phyloP scores from a whole-genome alignment of 92 coral and sea anemone species.

The Ricordea florida region DNA sequence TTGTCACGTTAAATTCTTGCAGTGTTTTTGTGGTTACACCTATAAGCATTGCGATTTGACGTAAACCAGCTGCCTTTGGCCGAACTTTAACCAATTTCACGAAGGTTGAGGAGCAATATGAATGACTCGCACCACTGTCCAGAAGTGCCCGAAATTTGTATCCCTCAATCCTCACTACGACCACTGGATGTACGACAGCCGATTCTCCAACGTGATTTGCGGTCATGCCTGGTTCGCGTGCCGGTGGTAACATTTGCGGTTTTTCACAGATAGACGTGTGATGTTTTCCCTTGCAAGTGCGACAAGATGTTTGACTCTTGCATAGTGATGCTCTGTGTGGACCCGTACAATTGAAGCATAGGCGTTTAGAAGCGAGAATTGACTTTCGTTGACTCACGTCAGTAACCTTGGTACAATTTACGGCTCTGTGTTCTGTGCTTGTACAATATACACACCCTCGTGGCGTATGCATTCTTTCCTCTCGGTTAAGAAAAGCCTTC shows the following conservation, averaged over 20 bases:
- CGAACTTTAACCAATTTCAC: too few species aligned
- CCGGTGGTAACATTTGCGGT: neutral
- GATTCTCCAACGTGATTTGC: slow-evolving; percentile 49
- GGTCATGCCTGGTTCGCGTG: slow-evolving; percentile 55
- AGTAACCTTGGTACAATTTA: slow-evolving; percentile 47
- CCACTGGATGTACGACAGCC: slow-evolving; percentile 62
- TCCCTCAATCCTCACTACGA: slow-evolving; percentile 54
- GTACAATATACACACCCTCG: slow-evolving; percentile 61
- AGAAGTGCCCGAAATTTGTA: slow-evolving; percentile 48
- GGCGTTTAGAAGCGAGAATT: slow-evolving; percentile 44
- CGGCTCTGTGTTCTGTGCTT: slow-evolving; percentile 35
- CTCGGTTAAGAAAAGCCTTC: neutral
- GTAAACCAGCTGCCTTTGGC: too few species aligned
- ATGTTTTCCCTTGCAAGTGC: slow-evolving; percentile 30
- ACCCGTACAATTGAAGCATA: slow-evolving; percentile 62
- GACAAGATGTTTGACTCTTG: slow-evolving; percentile 28
- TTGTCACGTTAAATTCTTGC: too few species aligned
- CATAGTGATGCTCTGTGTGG: slow-evolving; percentile 54
- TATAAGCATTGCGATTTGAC: too few species aligned
- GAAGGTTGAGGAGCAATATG: too few species aligned
- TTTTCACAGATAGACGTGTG: slow-evolving; percentile 60
- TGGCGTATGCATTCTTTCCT: neutral
- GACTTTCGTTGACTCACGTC: slow-evolving; percentile 28
- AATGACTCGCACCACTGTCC: slow-evolving; percentile 62
- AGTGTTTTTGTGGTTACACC: too few species aligned